Conservation (phyloP, 2,113 vertebrate genomes). For the Nothocercus julius region DNA sequence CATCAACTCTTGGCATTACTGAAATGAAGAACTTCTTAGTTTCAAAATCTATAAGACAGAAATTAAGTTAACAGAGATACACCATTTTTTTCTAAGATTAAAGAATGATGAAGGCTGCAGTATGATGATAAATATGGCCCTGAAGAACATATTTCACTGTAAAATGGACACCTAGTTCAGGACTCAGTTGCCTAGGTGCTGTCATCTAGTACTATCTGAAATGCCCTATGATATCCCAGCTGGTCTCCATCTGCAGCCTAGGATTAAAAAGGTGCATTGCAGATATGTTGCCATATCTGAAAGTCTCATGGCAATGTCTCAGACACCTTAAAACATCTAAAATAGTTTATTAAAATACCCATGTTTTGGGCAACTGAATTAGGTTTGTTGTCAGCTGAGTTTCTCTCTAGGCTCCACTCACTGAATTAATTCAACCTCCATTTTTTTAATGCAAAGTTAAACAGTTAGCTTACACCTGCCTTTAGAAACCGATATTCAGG, state of each 20-base stretch:
- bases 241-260: not conserved
- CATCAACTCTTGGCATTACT: not conserved
- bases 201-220: not conserved
- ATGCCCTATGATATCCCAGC: not conserved
- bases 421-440: not conserved
- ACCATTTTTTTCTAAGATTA: not conserved
- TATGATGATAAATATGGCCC: not conserved
- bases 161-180: not conserved
- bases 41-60: not conserved
- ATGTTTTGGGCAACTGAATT: not conserved
- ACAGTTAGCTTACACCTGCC: not conserved
- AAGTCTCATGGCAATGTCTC: conserved; percentile 1
- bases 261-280: not conserved
- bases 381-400: not conserved
- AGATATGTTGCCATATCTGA: not conserved
- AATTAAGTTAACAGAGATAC: not conserved
- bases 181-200: not conserved
- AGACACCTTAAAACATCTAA: not conserved
- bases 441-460: not conserved
- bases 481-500: not conserved
- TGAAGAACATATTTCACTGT: not conserved
- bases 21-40: not conserved
- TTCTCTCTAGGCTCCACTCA: conserved; percentile 6
- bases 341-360: not conserved
- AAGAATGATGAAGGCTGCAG: not conserved